Conservation (phyloP, 2,888 invertebrate species). For the Nomada lathburiana region DNA sequence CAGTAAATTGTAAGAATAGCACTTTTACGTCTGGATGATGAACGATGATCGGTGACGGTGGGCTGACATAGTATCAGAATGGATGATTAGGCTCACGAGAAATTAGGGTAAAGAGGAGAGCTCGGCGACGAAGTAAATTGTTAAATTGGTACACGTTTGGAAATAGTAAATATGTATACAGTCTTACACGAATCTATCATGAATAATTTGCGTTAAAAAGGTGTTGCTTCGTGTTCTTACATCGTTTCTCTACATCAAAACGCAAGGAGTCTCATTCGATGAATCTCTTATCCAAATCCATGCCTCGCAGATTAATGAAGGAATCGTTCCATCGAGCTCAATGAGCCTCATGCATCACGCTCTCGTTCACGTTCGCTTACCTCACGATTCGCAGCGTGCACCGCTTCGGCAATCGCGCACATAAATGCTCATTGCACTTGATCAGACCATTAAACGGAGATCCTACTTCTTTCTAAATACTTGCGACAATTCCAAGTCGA, state of each 20-base stretch:
- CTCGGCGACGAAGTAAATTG: background rate
- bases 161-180: background rate
- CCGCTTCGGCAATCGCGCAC: slow-evolving; percentile 59
- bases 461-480: background rate
- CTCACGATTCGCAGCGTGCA: slow-evolving; percentile 61
- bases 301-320: background rate
- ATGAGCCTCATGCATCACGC: slow-evolving; percentile 36
- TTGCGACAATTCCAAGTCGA: slow-evolving; percentile 7
- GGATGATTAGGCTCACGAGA: slow-evolving; percentile 30
- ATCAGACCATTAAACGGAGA: slow-evolving; percentile 11
- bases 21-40: slow-evolving; percentile 48
- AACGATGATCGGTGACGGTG: slow-evolving; percentile 21
- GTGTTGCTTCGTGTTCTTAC: too few relatives aligned
- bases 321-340: slow-evolving; percentile 4
- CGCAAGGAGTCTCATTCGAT: background rate
- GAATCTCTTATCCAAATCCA: background rate
- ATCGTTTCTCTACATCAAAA: background rate
- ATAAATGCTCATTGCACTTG: slow-evolving; percentile 51
- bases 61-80: slow-evolving; percentile 6
- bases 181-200: too few relatives aligned
- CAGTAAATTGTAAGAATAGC: slow-evolving; percentile 80
- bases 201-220: too few relatives aligned
- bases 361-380: slow-evolving; percentile 66
- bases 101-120: background rate
- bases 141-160: background rate